Conservation (phyloP, 2,113 vertebrate genomes). For the Bos indicus region DNA sequence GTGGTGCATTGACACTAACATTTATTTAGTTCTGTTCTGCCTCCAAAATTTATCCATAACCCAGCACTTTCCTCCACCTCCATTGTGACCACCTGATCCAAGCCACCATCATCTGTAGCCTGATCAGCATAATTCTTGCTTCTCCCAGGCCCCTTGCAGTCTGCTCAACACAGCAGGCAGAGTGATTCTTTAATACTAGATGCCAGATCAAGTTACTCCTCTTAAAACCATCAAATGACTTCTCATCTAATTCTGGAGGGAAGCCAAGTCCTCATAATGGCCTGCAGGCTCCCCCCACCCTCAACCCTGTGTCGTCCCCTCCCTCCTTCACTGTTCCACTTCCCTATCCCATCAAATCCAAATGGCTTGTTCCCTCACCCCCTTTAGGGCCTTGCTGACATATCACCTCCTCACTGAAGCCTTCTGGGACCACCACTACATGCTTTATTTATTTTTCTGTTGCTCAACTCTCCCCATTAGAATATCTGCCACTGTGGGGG, state of each 20-base stretch:
- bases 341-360: not conserved
- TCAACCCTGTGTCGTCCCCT: not conserved
- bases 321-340: not conserved
- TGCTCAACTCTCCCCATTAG: not conserved
- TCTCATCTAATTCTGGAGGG: not conserved
- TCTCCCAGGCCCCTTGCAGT: not conserved
- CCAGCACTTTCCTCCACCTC: not conserved
- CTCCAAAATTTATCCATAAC: not conserved
- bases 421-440: not conserved
- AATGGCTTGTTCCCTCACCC: not conserved
- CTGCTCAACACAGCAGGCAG: not conserved
- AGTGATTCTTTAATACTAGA: not conserved
- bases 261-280: not conserved
- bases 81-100: not conserved
- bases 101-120: not conserved
- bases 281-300: not conserved
- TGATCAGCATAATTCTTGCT: not conserved
- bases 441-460: not conserved
- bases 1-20: not conserved
- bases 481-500: not conserved
- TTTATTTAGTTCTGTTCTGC: not conserved
- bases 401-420: not conserved
- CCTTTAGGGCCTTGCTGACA: not conserved
- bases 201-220: slow-evolving; percentile 17
- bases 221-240: slow-evolving; percentile 30